These are phyloP conservation scores for Acanthosepion esculentum DNA, from an alignment of 2,888 invertebrate genomes.

Conservation along the genomic window DNA sequence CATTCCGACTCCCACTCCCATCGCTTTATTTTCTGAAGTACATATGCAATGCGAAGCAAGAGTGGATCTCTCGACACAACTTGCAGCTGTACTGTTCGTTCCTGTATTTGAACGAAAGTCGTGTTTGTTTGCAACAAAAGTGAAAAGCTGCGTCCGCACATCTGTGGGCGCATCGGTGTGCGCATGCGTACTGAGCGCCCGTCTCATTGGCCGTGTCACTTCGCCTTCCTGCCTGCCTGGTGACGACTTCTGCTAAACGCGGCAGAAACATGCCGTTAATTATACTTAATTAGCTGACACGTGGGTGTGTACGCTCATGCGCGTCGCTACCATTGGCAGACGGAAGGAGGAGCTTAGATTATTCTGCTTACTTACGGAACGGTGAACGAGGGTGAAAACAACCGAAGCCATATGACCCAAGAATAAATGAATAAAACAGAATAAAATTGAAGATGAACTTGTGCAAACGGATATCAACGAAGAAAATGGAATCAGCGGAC, in stretches of 20 bases:
- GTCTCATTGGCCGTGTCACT: neutral
- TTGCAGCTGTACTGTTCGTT: neutral
- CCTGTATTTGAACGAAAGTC: neutral
- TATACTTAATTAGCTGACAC: neutral
- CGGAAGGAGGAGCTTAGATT: too few species aligned
- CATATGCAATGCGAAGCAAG: neutral
- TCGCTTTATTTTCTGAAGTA: neutral
- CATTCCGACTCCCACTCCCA: neutral
- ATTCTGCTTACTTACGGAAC: too few species aligned
- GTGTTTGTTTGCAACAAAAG: neutral
- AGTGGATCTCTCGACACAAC: conserved; percentile 33
- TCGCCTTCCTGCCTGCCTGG: neutral
- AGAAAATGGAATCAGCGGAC: too few species aligned
- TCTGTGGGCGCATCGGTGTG: neutral
- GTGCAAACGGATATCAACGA: too few species aligned
- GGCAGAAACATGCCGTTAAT: neutral
- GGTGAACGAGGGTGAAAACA: too few species aligned
- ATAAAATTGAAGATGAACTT: too few species aligned
- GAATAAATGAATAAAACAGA: neutral
- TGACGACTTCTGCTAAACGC: neutral
- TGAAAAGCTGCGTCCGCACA: neutral
- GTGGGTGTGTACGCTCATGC: neutral
- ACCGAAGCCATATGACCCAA: too few species aligned
- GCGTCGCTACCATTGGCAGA: too few species aligned
- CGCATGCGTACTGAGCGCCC: neutral